Base-by-base conservation (phyloP, 23 tunicate species). In the Phallusia fumigata region DNA sequence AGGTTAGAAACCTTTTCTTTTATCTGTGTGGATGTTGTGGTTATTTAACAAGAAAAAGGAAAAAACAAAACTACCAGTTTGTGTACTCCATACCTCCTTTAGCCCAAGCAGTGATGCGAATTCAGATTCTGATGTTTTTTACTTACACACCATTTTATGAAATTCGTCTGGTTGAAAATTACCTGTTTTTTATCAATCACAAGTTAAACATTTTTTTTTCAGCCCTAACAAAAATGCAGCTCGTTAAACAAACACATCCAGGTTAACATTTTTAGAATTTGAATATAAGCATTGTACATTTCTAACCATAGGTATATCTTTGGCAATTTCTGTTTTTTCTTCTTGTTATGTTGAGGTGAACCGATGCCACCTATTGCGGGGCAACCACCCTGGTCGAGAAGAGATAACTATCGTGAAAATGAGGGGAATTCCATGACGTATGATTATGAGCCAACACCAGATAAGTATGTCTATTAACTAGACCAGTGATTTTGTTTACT, bases 361-460 rank as follows among this genome's bases (percentile, higher is more conserved):
- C n/a, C 44, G 3, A 24, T 19, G 35, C 36, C n/a, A 74, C 78
- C 2, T 10, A 30, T 19, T 6, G 78, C 33, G 19, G 78, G 78
- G 5, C 78, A 74, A 10, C 86, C 86, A 32, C 84, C 84, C 0
- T 83, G 86, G 87, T 52, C 87, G 2, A 52, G 64, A 15, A 34
- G 53, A 31, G 50, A 76, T 32, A 74, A 76, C 0, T 33, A 53
- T 18, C 30, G 18, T 16, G 76, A 84, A n/a, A 69, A 30, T 19
- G 87, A 76, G 32, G 76, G 53, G 21, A 34, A 19, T 18, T 18
- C 45, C 3, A 30, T 32, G 36, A 12, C 28, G 10, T 32, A 52
- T 52, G 83, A 52, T 26, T 53, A 80, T 53, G 83, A 31, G 11
- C 44, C 36, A 11, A 34, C n/a, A 19, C 44, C 22, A 19, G 78